phyloP scores from a whole-genome alignment of 2,888 invertebrate genomes.

The Andrena bucephala region DNA sequence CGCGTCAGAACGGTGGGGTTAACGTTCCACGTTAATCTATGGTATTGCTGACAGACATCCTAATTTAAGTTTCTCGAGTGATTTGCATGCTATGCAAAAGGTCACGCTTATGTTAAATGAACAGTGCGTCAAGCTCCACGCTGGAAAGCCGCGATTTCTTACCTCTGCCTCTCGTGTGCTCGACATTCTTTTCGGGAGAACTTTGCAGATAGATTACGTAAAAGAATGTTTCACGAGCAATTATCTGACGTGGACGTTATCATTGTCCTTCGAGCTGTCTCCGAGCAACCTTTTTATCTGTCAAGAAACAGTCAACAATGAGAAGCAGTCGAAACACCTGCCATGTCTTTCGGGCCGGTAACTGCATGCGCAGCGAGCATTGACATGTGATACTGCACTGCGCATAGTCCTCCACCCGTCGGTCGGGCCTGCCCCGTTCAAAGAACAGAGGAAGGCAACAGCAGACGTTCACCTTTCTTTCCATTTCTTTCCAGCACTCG shows the following conservation, averaged over 20 bases:
- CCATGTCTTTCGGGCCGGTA: constrained; percentile 72
- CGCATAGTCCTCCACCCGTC: constrained; percentile 50
- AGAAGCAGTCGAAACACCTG: constrained; percentile 72
- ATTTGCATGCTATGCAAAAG: neutral
- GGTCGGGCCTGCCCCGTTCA: constrained; percentile 16
- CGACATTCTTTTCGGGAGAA: constrained; percentile 62
- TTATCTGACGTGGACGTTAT: constrained; percentile 30
- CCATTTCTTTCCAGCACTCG: neutral
- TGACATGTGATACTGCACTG: constrained; percentile 58
- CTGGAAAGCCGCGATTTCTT: constrained; percentile 37
- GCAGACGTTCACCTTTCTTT: constrained; percentile 4
- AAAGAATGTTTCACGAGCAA: constrained; percentile 22
- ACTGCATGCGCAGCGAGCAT: constrained; percentile 69
- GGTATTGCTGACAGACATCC: neutral
- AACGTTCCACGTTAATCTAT: neutral
- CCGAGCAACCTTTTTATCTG: constrained; percentile 20
- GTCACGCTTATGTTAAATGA: neutral
- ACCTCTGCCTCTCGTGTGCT: constrained; percentile 70
- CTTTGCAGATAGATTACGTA: constrained; percentile 6
- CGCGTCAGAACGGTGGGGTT: neutral
- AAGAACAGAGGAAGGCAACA: constrained; percentile 19
- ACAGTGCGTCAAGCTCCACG: neutral
- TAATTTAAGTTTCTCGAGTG: neutral
- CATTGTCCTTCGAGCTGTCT: constrained; percentile 29
- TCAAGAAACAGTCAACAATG: constrained; percentile 63